Evolutionary conservation across 1,140 invertebrate genomes (phyloP).

Genomic region (Bombus sylvicola): DNA sequence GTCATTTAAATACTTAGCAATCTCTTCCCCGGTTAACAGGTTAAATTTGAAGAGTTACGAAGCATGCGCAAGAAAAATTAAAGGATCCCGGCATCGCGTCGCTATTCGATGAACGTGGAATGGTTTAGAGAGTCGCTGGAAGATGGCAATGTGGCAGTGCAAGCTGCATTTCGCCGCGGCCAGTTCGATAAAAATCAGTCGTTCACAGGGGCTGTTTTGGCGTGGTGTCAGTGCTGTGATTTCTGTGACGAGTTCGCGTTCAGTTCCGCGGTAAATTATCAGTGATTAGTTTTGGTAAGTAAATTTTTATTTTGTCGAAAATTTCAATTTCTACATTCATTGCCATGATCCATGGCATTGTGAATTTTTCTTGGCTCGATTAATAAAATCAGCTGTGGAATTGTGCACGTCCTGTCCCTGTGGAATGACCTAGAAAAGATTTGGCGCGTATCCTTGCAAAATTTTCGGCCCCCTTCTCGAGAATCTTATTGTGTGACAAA

Average conservation of each 20-base stretch:
- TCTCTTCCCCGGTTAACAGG: neutral
- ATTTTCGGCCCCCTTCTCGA: neutral
- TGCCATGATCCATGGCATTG: neutral
- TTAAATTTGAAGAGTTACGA: neutral
- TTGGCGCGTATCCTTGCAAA: constrained; percentile 52
- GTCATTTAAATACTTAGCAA: neutral
- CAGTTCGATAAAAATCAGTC: constrained; percentile 76
- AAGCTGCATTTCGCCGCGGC: constrained; percentile 67
- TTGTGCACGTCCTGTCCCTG: constrained; percentile 29
- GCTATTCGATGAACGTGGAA: neutral
- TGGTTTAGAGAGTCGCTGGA: neutral
- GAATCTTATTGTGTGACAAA: neutral
- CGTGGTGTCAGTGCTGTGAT: constrained; percentile 51
- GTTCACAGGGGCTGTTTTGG: constrained; percentile 59
- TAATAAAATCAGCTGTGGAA: constrained; percentile 47
- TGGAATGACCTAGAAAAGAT: constrained; percentile 60
- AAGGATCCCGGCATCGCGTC: neutral
- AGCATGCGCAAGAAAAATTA: neutral
- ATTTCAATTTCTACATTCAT: neutral
- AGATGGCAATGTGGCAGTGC: constrained; percentile 52
- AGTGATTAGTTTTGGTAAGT: constrained; percentile 45
- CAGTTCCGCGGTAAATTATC: constrained; percentile 32
- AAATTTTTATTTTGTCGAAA: neutral
- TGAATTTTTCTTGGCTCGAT: neutral
- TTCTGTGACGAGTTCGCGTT: constrained; percentile 37